Evolutionary conservation across 2,888 invertebrate species (phyloP).

Genomic region (Actias luna): DNA sequence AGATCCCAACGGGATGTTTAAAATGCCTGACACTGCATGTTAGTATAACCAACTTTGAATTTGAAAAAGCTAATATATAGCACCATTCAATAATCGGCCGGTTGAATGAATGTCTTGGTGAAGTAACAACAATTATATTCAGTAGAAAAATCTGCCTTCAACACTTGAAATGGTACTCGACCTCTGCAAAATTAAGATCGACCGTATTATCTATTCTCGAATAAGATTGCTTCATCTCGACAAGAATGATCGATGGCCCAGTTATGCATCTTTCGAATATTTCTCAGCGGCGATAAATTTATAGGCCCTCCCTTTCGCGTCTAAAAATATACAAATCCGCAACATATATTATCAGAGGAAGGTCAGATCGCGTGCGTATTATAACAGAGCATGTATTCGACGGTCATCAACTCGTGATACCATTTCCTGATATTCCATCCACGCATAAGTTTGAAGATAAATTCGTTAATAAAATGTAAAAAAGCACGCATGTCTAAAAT

Average conservation of each 20-base stretch:
- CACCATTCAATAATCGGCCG: too few relatives aligned
- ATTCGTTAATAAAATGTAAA: too few relatives aligned
- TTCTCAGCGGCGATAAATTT: constrained; percentile 5
- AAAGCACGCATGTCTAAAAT: too few relatives aligned
- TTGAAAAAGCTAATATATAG: too few relatives aligned
- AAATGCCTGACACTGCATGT: too few relatives aligned
- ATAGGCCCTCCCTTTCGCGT: constrained; percentile 7
- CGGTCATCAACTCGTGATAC: too few relatives aligned
- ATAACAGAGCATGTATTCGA: not conserved
- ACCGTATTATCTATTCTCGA: not conserved
- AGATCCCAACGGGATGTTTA: too few relatives aligned
- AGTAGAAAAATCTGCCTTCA: not conserved
- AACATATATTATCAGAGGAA: constrained; percentile 2
- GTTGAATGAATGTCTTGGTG: too few relatives aligned
- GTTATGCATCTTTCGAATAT: constrained; percentile 7
- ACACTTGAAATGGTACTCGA: not conserved
- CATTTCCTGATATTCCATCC: too few relatives aligned
- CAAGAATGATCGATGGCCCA: constrained; percentile 4
- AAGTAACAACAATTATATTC: not conserved
- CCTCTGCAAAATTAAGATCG: not conserved
- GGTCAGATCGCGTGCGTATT: not conserved
- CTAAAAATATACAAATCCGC: constrained; percentile 10
- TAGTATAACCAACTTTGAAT: too few relatives aligned
- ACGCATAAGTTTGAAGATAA: too few relatives aligned
- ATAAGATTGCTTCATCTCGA: constrained; percentile 4